Evolutionary conservation across 2,797 vertebrate species (phyloP).

Genomic region (Hylomyscus alleni): DNA sequence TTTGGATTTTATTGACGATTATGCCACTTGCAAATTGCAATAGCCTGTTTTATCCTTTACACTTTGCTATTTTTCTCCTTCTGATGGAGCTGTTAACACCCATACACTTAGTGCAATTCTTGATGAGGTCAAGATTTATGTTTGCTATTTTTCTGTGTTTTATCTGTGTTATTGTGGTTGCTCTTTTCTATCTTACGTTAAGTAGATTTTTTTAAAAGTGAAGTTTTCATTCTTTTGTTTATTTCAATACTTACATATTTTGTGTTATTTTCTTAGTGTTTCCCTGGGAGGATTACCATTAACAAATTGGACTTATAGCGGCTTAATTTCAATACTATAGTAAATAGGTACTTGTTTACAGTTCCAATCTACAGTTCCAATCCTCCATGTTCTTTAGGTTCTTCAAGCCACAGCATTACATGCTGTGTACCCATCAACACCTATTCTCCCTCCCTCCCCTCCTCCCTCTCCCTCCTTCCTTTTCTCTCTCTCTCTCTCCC

Average conservation of each 20-base stretch:
- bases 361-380: background rate
- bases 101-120: background rate
- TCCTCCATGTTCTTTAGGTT: background rate
- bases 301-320: background rate
- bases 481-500: too few species aligned
- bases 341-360: background rate
- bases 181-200: background rate
- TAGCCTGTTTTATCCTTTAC: background rate
- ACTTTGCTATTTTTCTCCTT: background rate
- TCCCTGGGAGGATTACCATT: background rate
- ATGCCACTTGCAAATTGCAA: background rate
- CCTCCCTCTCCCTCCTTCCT: accelerated
- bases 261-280: background rate
- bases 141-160: background rate
- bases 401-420: background rate
- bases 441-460: background rate
- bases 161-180: background rate
- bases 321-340: background rate
- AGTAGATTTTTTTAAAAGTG: background rate
- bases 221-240: background rate
- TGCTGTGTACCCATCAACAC: background rate
- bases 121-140: background rate
- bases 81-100: background rate
- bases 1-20: background rate
- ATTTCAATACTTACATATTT: background rate